Conservation (phyloP, 2,797 vertebrate genomes). For the Dipus sagitta region DNA sequence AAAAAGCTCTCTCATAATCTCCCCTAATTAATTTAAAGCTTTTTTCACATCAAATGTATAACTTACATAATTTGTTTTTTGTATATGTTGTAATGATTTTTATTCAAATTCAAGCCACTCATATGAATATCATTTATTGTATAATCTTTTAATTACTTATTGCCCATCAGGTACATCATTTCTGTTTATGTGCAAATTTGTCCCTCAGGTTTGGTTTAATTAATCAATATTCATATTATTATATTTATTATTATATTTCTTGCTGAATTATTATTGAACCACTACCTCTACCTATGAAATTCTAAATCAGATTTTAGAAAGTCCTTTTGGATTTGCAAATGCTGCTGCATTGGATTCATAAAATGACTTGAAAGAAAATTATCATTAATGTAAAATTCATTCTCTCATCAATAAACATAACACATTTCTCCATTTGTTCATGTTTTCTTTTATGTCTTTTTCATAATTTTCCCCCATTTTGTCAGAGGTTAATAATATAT, state of each 20-base stretch:
- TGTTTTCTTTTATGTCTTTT: slow-evolving; percentile 24
- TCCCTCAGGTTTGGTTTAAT: slow-evolving; percentile 40
- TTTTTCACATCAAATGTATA: slow-evolving; percentile 7
- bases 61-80: neutral
- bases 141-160: neutral
- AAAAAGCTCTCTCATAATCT: neutral
- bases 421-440: slow-evolving; percentile 31
- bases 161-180: neutral
- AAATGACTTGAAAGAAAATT: neutral
- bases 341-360: neutral
- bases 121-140: neutral
- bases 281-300: neutral
- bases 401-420: slow-evolving; percentile 21
- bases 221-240: neutral
- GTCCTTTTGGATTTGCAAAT: neutral
- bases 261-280: neutral
- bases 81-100: neutral
- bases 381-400: neutral
- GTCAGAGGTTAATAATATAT: neutral
- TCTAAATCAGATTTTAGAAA: slow-evolving; percentile 26
- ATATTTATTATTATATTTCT: neutral
- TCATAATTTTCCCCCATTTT: neutral
- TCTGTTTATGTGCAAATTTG: neutral
- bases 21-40: neutral
- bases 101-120: neutral